Conservation (phyloP, 2,113 vertebrate genomes). For the Syrmaticus mikado region DNA sequence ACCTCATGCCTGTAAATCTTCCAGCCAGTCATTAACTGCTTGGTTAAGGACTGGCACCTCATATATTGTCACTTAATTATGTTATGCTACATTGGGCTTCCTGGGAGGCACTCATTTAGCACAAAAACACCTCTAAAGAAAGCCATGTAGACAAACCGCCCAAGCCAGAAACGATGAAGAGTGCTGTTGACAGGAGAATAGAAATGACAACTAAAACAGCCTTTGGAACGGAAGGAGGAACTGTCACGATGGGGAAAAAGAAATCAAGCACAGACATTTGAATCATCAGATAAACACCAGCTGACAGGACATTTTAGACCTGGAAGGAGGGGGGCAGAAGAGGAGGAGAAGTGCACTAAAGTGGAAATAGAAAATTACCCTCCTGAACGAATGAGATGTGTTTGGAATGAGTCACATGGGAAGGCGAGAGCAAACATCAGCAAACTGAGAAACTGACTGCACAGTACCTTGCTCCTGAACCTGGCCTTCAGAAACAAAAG, state of each 20-base stretch:
- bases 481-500: constrained; percentile 31
- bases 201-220: constrained; percentile 71
- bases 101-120: constrained; percentile 77
- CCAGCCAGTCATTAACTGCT: constrained; percentile 69
- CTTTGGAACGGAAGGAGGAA: constrained; percentile 65
- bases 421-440: constrained; percentile 75
- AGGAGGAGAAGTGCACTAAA: constrained; percentile 63
- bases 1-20: constrained; percentile 73
- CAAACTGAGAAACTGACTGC: constrained; percentile 63
- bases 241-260: constrained; percentile 39
- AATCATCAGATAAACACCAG: constrained; percentile 75
- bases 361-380: constrained; percentile 77
- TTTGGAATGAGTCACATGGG: constrained; percentile 75
- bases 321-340: constrained; percentile 45
- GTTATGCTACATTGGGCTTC: constrained; percentile 75
- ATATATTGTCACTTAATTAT: constrained; percentile 79
- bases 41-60: constrained; percentile 73
- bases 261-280: constrained; percentile 64
- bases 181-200: constrained; percentile 65
- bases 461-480: constrained; percentile 46
- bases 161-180: constrained; percentile 62
- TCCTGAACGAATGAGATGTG: constrained; percentile 65
- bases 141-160: constrained; percentile 67
- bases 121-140: constrained; percentile 76
- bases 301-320: constrained; percentile 70